Base-by-base conservation (phyloP, 2,113 vertebrate genomes). In the Tylochromis polylepis region DNA sequence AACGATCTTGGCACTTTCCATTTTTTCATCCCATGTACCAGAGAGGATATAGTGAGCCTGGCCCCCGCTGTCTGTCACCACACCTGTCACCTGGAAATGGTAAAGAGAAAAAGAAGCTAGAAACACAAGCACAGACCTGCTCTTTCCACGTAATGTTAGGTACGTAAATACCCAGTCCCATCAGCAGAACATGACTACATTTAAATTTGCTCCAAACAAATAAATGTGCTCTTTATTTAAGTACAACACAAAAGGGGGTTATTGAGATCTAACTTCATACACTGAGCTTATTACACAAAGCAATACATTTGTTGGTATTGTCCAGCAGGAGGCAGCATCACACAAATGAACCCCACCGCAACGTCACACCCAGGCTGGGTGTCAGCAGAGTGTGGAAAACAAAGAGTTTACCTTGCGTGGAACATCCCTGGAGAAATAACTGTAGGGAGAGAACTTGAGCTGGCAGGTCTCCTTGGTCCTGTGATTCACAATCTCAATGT, bases 341-440 rank as follows among this genome's bases (percentile, higher is more conserved):
- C 65, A 90, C 81, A 90, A 90, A 58, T 14, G 3, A 83, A 84
- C 22, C 8, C 11, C 11, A 41, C 29, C 1, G 11, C 36, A 90
- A 86, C 38, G 6, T 78, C 79, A 86, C 51, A 20, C 41, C 34
- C 77, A 80, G 9, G 55, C 80, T n/a, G 12, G 41, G 67, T 27
- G 27, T 51, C 8, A 41, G 72, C 4, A 16, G 38, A 70, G 58
- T 31, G 31, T 53, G 43, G 22, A 70, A 72, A 41, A 43, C 4
- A 27, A 85, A 57, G 67, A 16, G 5, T 84, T 83, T 90, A 99
- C 99, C 98, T 99, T 99, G 16, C 98, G 97, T 43, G 98, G 97
- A 4, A 97, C 96, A 18, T 99, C 99, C 94, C 98, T 97, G 94
- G 99, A 99, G 95, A 99, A 99, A 95, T 99, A 99, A 95, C 99